Percentiles rank a stretch among this genome's conserved stretches.
phyloP scores from a whole-genome alignment of 2,888 invertebrate species.

The Tetrapedia diversipes region DNA sequence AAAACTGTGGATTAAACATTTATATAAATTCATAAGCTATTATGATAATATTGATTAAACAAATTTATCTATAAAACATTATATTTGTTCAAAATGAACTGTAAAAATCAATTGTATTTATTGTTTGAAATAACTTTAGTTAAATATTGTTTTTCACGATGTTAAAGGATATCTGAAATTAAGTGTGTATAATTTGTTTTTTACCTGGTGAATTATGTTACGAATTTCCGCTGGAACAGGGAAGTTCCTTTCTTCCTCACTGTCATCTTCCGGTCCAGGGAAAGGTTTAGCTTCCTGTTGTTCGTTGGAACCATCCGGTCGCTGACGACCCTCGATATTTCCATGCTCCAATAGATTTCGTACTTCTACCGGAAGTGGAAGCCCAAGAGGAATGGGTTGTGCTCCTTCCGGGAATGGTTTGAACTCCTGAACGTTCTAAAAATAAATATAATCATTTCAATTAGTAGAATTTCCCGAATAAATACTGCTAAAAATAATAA shows the following conservation, averaged over 20 bases:
- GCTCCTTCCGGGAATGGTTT: conserved; percentile 77
- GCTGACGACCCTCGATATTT: conserved; percentile 76
- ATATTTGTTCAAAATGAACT: too few relatives aligned
- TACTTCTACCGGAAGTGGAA: conserved; percentile 78
- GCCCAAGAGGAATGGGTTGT: conserved; percentile 75
- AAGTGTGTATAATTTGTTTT: neutral
- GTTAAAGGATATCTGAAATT: neutral
- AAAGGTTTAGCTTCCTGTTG: conserved; percentile 76
- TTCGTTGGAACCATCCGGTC: conserved; percentile 71
- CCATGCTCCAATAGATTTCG: conserved; percentile 78
- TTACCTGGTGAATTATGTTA: conserved; percentile 77
- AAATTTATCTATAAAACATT: too few relatives aligned
- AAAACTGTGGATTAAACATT: neutral
- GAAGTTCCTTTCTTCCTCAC: conserved; percentile 76
- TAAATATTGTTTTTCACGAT: neutral
- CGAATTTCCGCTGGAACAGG: conserved; percentile 77
- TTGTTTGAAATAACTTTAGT: neutral
- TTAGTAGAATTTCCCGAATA: neutral
- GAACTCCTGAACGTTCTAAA: conserved; percentile 73
- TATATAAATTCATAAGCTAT: too few relatives aligned
- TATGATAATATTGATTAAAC: too few relatives aligned
- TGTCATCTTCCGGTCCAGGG: conserved; percentile 74
- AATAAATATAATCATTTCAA: neutral
- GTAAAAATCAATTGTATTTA: neutral
- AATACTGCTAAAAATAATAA: neutral